Evolutionary conservation across 1,140 invertebrate genomes (phyloP).

Genomic region (Leptestheria dahalacensis): DNA sequence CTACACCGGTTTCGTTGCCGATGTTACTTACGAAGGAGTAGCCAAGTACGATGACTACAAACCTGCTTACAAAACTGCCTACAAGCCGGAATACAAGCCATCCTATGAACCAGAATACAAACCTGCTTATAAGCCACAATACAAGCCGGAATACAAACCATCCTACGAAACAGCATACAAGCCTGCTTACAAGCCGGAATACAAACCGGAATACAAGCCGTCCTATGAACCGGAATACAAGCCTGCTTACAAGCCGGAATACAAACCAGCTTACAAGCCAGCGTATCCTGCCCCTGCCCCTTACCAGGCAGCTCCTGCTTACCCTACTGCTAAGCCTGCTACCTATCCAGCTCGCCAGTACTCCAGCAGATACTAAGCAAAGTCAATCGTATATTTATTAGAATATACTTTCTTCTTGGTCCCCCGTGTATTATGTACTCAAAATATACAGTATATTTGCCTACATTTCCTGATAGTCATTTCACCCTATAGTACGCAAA

Average conservation of each 20-base stretch:
- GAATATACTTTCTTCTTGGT: neutral
- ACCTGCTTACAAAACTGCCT: conserved; percentile 2
- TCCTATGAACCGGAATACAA: too few relatives aligned
- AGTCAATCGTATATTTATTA: neutral
- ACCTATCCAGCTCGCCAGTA: neutral
- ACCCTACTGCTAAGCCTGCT: too few relatives aligned
- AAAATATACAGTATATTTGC: neutral
- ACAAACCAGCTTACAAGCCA: too few relatives aligned
- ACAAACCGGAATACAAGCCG: too few relatives aligned
- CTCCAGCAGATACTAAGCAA: neutral
- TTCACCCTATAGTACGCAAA: too few relatives aligned
- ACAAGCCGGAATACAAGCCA: conserved; percentile 14
- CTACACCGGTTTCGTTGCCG: conserved; percentile 58
- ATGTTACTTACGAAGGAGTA: conserved; percentile 56
- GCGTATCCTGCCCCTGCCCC: neutral
- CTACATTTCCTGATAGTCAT: neutral
- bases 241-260: too few relatives aligned
- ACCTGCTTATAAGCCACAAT: too few relatives aligned
- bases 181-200: too few relatives aligned
- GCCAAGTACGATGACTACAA: conserved; percentile 40
- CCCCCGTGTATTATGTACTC: neutral
- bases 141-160: too few relatives aligned
- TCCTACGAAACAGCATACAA: too few relatives aligned
- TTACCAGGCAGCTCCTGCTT: too few relatives aligned
- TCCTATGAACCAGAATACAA: conserved; percentile 2